Conservation (phyloP, 2,888 invertebrate species). For the Drosophila birchii region DNA sequence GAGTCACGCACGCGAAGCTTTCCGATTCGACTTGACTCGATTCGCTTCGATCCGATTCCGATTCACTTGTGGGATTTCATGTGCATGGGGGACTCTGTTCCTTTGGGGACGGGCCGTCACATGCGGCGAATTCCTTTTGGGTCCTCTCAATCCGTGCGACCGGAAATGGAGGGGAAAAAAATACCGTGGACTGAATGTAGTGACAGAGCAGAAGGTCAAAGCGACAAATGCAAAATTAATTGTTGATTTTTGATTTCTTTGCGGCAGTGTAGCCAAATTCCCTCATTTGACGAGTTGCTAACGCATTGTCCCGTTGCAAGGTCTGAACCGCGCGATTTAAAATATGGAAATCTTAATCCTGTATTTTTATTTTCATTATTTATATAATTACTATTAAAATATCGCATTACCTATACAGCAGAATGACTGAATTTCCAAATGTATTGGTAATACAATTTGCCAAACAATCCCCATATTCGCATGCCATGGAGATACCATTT, state of each 20-base stretch:
- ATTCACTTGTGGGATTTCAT: conserved; percentile 37
- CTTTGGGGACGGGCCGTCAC: background rate
- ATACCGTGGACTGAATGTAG: background rate
- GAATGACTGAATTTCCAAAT: no score
- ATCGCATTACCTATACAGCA: no score
- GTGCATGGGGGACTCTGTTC: conserved; percentile 1
- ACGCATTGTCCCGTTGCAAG: background rate
- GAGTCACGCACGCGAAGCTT: conserved; percentile 20
- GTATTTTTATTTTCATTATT: no score
- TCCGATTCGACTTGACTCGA: conserved; percentile 8
- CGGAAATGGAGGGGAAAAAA: background rate
- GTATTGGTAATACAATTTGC: no score
- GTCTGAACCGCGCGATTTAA: background rate
- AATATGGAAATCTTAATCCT: background rate
- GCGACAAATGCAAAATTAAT: conserved; percentile 10
- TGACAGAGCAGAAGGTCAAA: background rate
- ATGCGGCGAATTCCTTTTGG: background rate
- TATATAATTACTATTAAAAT: no score
- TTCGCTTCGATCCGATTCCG: conserved; percentile 7
- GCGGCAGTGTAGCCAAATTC: conserved; percentile 8
- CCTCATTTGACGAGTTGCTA: background rate
- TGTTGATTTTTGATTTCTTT: conserved; percentile 13
- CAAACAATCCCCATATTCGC: no score
- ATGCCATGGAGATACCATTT: no score
- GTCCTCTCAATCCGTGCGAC: background rate